phyloP scores from a whole-genome alignment of 2,797 vertebrate genomes.

The Pogonophryne albipinna region DNA sequence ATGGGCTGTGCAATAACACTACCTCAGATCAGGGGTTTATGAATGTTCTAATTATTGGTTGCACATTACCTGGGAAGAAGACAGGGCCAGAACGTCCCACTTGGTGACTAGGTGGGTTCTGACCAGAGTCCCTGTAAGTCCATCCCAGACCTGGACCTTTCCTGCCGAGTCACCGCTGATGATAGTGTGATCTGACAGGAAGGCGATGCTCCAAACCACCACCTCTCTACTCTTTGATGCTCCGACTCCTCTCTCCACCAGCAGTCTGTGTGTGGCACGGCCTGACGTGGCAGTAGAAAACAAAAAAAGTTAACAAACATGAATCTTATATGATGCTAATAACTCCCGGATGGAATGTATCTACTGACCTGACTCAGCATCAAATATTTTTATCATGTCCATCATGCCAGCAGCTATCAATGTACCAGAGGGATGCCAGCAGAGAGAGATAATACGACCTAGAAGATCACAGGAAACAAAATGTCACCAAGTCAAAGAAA shows the following conservation, averaged over 20 bases:
- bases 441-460: slow-evolving; percentile 92
- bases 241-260: slow-evolving; percentile 84
- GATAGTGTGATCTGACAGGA: slow-evolving; percentile 87
- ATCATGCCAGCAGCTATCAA: slow-evolving; percentile 90
- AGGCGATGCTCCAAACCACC: slow-evolving; percentile 90
- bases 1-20: background rate
- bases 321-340: background rate
- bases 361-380: slow-evolving; percentile 87
- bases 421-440: slow-evolving; percentile 89
- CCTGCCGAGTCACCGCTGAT: slow-evolving; percentile 92
- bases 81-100: slow-evolving; percentile 87
- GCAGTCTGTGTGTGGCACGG: slow-evolving; percentile 83
- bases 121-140: slow-evolving; percentile 86
- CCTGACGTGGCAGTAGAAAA: slow-evolving; percentile 77
- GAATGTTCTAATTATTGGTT: background rate
- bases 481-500: background rate
- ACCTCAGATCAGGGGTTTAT: background rate
- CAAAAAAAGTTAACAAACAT: background rate
- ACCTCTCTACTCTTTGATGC: slow-evolving; percentile 80
- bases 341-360: background rate
- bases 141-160: slow-evolving; percentile 95
- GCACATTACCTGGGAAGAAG: slow-evolving; percentile 85
- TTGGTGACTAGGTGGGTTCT: slow-evolving; percentile 87
- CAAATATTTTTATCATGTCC: slow-evolving; percentile 87
- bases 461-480: background rate